Percentiles rank a stretch among this genome's conserved stretches.
phyloP scores from a whole-genome alignment of 2,797 vertebrate species.

The Notolepis coatsorum region DNA sequence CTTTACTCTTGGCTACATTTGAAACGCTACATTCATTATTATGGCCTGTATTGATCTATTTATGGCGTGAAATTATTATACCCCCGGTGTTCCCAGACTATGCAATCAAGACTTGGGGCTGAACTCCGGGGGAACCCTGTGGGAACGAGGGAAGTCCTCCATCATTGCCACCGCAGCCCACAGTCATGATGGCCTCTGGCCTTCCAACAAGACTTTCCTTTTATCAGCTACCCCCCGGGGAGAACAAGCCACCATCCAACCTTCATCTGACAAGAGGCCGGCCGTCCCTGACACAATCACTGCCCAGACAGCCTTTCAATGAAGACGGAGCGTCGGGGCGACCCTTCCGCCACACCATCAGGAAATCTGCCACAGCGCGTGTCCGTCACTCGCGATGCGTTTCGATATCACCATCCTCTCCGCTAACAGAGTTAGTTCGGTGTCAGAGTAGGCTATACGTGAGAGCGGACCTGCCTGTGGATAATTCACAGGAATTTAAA shows the following conservation, averaged over 20 bases:
- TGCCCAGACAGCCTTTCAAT: slow-evolving; percentile 69
- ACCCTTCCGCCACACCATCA: slow-evolving; percentile 46
- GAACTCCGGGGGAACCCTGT: slow-evolving; percentile 9
- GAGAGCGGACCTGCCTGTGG: slow-evolving; percentile 23
- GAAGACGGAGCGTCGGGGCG: slow-evolving; percentile 61
- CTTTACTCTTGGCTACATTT: too few species aligned
- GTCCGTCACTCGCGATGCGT: slow-evolving; percentile 31
- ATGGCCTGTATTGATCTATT: too few species aligned
- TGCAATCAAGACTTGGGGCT: slow-evolving; percentile 16
- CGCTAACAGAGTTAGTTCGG: slow-evolving; percentile 53
- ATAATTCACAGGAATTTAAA: slow-evolving; percentile 40
- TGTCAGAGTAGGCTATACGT: slow-evolving; percentile 39
- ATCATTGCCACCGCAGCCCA: slow-evolving; percentile 35
- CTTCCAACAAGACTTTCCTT: slow-evolving; percentile 65
- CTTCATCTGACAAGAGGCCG: slow-evolving; percentile 47
- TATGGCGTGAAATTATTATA: too few species aligned
- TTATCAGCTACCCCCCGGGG: slow-evolving; percentile 54
- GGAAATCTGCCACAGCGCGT: slow-evolving; percentile 57
- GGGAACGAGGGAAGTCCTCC: slow-evolving; percentile 52
- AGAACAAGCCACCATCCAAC: slow-evolving; percentile 41
- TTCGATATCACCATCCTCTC: slow-evolving; percentile 60
- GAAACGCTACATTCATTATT: too few species aligned
- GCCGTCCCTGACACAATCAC: slow-evolving; percentile 66
- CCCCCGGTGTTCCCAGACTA: background rate
- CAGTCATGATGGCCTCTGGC: slow-evolving; percentile 34